These are phyloP conservation scores for Rhopilema esculentum DNA, from an alignment of 30 jellyfish, hydroid and myxozoan genomes.

Conservation along the genomic window DNA sequence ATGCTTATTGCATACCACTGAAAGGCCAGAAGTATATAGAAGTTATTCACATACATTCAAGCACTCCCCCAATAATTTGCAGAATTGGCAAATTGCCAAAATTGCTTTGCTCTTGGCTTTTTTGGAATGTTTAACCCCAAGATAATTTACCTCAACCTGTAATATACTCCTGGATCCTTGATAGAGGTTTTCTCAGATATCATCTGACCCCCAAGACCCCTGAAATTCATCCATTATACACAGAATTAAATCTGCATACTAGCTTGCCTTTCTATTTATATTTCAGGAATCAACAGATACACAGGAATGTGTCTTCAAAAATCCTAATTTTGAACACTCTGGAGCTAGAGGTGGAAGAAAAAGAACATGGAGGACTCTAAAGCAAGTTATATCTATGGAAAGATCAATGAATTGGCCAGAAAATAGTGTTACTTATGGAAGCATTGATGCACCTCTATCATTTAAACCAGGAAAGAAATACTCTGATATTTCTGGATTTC, in stretches of 20 bases:
- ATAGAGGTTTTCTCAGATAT: no score
- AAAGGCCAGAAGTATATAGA: no score
- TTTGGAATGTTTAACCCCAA: no score
- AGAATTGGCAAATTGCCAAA: no score
- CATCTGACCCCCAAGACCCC: no score
- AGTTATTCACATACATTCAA: no score
- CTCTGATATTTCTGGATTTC: slow-evolving; percentile 93
- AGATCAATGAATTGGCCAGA: slow-evolving; percentile 75
- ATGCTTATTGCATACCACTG: no score
- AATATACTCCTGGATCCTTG: no score
- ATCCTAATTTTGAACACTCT: slow-evolving; percentile 69
- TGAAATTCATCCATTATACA: background rate
- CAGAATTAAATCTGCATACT: background rate
- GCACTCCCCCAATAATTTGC: no score
- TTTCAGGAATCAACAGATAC: slow-evolving; percentile 45
- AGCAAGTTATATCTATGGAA: slow-evolving; percentile 80
- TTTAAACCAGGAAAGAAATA: slow-evolving; percentile 91
- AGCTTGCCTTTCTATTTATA: no score
- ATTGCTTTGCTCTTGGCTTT: no score
- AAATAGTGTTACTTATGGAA: slow-evolving; percentile 70
- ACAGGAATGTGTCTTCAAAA: slow-evolving; percentile 49
- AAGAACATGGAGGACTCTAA: slow-evolving; percentile 81
- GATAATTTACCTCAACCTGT: no score
- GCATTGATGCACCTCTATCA: slow-evolving; percentile 94
- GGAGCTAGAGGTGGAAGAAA: slow-evolving; percentile 88